Evolutionary conservation across 2,113 vertebrate species (phyloP).

Genomic region (Channa maculata): DNA sequence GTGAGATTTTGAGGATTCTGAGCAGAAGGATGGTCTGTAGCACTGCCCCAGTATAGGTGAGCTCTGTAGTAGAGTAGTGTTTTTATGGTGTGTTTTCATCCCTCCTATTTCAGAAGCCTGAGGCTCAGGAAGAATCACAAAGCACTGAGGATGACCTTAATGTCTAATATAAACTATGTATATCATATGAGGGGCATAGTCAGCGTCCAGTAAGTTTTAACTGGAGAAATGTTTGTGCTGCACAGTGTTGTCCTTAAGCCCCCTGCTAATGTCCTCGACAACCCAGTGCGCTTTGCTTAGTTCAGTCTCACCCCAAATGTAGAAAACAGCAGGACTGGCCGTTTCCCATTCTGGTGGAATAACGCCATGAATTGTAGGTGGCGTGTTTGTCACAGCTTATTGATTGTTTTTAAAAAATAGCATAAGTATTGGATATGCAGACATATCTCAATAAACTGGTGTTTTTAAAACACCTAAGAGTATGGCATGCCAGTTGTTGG

Average conservation of each 20-base stretch:
- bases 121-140: not conserved
- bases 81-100: too few species aligned
- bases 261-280: conserved; percentile 56
- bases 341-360: not conserved
- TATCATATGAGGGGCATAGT: conserved; percentile 6
- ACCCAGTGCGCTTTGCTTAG: conserved; percentile 30
- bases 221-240: conserved; percentile 27
- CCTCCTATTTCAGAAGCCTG: not conserved
- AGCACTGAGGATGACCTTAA: not conserved
- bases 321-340: conserved; percentile 39
- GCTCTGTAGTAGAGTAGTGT: not conserved
- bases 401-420: too few species aligned
- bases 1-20: not conserved
- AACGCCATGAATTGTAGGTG: too few species aligned
- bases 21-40: not conserved
- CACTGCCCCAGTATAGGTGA: conserved; percentile 4
- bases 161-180: not conserved
- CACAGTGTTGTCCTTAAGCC: conserved; percentile 22
- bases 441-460: not conserved
- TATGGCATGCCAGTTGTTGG: not conserved
- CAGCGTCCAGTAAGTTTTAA: conserved; percentile 9
- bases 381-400: too few species aligned
- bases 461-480: not conserved
- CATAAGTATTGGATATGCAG: not conserved
- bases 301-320: conserved; percentile 49